phyloP scores from a whole-genome alignment of 2,113 vertebrate genomes.

The Greenwoodochromis staneri region DNA sequence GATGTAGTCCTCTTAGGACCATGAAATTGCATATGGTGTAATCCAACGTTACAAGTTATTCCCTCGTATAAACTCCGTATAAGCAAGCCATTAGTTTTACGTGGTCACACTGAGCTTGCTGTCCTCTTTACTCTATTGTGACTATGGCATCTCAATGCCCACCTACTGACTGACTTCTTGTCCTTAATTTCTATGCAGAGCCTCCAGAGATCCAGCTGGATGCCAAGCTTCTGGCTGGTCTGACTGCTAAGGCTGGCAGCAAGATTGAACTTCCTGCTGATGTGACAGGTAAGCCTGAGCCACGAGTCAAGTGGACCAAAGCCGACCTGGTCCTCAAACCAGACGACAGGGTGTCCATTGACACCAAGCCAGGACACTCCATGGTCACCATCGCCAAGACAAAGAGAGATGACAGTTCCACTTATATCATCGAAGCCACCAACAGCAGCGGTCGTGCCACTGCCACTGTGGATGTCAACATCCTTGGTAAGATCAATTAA shows the following conservation, averaged over 20 bases:
- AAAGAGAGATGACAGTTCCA: constrained; percentile 86
- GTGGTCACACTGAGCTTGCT: background rate
- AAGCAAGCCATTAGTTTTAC: background rate
- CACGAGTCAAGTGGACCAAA: constrained; percentile 92
- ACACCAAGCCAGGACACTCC: constrained; percentile 82
- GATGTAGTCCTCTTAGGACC: background rate
- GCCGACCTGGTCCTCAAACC: constrained; percentile 84
- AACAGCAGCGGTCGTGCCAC: constrained; percentile 93
- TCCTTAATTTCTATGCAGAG: constrained; percentile 64
- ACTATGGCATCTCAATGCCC: background rate
- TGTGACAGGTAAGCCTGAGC: constrained; percentile 85
- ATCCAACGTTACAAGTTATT: background rate
- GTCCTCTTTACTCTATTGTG: background rate
- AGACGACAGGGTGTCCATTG: constrained; percentile 85
- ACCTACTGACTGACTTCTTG: background rate
- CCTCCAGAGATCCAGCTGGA: constrained; percentile 92
- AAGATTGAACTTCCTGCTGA: constrained; percentile 93
- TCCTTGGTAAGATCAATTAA: constrained; percentile 76
- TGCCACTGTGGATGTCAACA: constrained; percentile 93
- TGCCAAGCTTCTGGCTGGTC: constrained; percentile 90
- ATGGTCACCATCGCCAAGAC: constrained; percentile 84
- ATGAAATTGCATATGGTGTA: background rate
- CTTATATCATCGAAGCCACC: constrained; percentile 94
- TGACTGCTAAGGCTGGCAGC: constrained; percentile 94
- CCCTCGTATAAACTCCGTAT: background rate